Evolutionary conservation across 2,888 invertebrate species (phyloP).

Genomic region (Mesoligia furuncula): DNA sequence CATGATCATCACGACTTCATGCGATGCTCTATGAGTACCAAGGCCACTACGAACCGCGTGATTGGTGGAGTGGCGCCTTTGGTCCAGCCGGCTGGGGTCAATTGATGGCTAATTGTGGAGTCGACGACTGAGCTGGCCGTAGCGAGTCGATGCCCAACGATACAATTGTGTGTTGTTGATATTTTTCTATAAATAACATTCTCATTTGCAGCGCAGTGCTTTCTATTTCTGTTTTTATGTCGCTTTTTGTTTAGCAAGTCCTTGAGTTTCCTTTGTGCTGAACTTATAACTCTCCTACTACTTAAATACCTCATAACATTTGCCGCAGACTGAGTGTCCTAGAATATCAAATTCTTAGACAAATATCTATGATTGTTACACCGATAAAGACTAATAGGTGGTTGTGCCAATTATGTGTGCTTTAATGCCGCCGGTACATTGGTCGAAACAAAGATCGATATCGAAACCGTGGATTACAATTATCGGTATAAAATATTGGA

Average conservation of each 20-base stretch:
- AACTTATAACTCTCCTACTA: conserved; percentile 3
- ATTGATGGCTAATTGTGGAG: conserved; percentile 86
- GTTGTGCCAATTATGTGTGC: conserved; percentile 51
- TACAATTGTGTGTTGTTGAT: conserved; percentile 63
- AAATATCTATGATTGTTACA: conserved; percentile 54
- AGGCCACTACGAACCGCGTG: conserved; percentile 72
- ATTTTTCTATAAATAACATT: conserved; percentile 72
- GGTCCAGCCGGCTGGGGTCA: conserved; percentile 82
- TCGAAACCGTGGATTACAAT: conserved; percentile 53
- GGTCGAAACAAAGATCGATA: conserved; percentile 47
- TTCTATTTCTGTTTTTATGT: conserved; percentile 51
- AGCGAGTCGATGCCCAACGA: conserved; percentile 78
- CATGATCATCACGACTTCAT: conserved; percentile 67
- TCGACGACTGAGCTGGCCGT: conserved; percentile 67
- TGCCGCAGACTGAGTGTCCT: conserved; percentile 31
- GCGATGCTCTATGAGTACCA: conserved; percentile 65
- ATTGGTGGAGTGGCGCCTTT: conserved; percentile 74
- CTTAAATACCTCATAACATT: conserved; percentile 39
- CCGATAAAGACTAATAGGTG: conserved; percentile 49
- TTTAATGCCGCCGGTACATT: conserved; percentile 39
- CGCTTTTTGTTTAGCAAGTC: conserved; percentile 33
- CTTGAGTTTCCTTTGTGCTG: conserved; percentile 50
- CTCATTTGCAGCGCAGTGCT: conserved; percentile 44
- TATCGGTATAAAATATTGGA: conserved; percentile 48
- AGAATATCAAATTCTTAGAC: conserved; percentile 45